A percentile compares a stretch with the other conserved stretches of the same genome.
Conservation (phyloP, 2,888 invertebrate species). For the Diaprepes abbreviatus region DNA sequence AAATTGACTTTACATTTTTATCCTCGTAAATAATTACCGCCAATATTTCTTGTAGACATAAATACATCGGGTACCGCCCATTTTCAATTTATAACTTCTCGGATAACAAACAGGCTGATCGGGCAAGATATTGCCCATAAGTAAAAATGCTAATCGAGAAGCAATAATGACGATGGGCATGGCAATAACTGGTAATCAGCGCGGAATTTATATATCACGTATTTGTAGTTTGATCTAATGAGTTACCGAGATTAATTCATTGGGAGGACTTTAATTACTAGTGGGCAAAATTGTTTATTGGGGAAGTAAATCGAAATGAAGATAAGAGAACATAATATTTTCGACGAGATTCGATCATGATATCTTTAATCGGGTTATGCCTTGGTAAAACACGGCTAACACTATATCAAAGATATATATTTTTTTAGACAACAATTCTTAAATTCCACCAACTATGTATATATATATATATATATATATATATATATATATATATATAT, state of each 20-base stretch:
- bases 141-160: constrained; percentile 51
- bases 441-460: no score
- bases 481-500: no score
- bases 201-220: constrained; percentile 49
- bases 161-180: constrained; percentile 47
- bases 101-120: constrained; percentile 49
- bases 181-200: constrained; percentile 50
- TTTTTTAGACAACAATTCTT: no score
- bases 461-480: no score
- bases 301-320: constrained; percentile 27
- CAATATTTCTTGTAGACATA: constrained; percentile 49
- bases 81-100: constrained; percentile 52
- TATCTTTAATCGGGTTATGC: constrained; percentile 1
- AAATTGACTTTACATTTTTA: constrained; percentile 19
- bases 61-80: constrained; percentile 45
- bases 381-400: not conserved
- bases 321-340: constrained; percentile 36
- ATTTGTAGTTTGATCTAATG: constrained; percentile 50
- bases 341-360: constrained; percentile 15
- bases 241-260: constrained; percentile 48
- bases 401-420: not conserved
- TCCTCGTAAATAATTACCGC: constrained; percentile 39
- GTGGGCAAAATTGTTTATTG: constrained; percentile 47
- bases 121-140: constrained; percentile 42
- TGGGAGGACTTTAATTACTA: constrained; percentile 48